Conservation (phyloP, 2,888 invertebrate species). For the Dasypogon diadema region DNA sequence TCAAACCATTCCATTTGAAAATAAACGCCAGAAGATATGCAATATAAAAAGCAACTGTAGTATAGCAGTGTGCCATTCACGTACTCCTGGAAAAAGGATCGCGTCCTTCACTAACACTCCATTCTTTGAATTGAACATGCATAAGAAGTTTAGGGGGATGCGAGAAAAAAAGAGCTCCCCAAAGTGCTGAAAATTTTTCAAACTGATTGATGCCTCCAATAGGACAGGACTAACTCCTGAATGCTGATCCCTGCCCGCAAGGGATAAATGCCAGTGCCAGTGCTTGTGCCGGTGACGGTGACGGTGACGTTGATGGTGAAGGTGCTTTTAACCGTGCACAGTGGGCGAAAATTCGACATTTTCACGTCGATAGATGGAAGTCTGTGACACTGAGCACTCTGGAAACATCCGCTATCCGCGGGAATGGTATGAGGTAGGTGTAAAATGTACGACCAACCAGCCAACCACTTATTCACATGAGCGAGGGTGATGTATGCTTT, state of each 20-base stretch:
- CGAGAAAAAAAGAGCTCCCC: slow-evolving; percentile 14
- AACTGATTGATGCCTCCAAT: slow-evolving; percentile 48
- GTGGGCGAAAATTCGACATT: slow-evolving; percentile 36
- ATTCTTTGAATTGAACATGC: slow-evolving; percentile 1
- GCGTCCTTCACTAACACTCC: not conserved
- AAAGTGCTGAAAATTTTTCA: slow-evolving; percentile 43
- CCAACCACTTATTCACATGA: slow-evolving; percentile 46
- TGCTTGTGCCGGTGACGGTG: slow-evolving; percentile 1
- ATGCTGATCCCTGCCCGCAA: slow-evolving; percentile 24
- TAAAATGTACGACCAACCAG: slow-evolving; percentile 28
- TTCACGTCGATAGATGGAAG: slow-evolving; percentile 26
- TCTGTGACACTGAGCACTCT: slow-evolving; percentile 27
- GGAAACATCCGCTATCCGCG: slow-evolving; percentile 6
- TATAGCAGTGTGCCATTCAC: no score
- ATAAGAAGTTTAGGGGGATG: slow-evolving; percentile 7
- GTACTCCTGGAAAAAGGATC: not conserved
- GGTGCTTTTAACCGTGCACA: slow-evolving; percentile 1
- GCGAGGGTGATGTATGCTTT: slow-evolving; percentile 48
- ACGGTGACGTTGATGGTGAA: not conserved
- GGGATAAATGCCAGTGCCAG: not conserved
- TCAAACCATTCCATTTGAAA: not conserved
- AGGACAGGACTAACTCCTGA: slow-evolving; percentile 44
- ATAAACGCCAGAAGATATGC: not conserved
- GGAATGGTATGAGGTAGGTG: not conserved
- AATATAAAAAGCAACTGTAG: no score